Conservation (phyloP, 2,113 vertebrate genomes). For the Naja naja region DNA sequence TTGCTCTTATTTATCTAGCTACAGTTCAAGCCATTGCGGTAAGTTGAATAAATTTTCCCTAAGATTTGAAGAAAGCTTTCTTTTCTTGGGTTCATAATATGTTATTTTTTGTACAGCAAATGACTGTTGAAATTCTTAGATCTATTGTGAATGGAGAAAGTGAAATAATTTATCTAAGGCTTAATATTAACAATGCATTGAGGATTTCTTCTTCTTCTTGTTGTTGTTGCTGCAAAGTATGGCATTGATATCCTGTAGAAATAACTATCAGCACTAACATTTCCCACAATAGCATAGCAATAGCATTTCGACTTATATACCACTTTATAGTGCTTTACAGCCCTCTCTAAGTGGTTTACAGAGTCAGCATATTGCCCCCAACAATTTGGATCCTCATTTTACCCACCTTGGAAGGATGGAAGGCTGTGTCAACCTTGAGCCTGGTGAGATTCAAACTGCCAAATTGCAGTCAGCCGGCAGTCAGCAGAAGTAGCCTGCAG, state of each 20-base stretch:
- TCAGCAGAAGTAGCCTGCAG: no score
- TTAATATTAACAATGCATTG: not conserved
- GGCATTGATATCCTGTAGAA: not conserved
- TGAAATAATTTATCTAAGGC: not conserved
- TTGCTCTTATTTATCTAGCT: conserved; percentile 91
- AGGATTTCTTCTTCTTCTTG: not conserved
- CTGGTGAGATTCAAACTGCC: no score
- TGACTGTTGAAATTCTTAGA: not conserved
- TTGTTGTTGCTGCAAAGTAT: not conserved
- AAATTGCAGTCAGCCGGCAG: no score
- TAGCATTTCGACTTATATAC: no score
- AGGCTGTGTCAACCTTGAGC: no score
- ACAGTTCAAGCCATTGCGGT: conserved; percentile 91
- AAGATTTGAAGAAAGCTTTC: not conserved
- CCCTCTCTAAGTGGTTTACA: no score
- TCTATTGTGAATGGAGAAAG: not conserved
- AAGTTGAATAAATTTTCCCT: conserved; percentile 62
- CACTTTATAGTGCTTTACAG: no score
- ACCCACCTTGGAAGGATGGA: no score
- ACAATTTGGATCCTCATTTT: no score
- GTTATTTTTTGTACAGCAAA: not conserved
- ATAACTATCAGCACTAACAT: no score
- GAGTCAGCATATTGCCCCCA: no score
- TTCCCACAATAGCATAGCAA: no score
- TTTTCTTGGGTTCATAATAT: not conserved